A percentile compares a stretch with the other conserved stretches of the same genome.
Evolutionary conservation across 2,113 vertebrate genomes (phyloP).

Genomic region (Rana temporaria): DNA sequence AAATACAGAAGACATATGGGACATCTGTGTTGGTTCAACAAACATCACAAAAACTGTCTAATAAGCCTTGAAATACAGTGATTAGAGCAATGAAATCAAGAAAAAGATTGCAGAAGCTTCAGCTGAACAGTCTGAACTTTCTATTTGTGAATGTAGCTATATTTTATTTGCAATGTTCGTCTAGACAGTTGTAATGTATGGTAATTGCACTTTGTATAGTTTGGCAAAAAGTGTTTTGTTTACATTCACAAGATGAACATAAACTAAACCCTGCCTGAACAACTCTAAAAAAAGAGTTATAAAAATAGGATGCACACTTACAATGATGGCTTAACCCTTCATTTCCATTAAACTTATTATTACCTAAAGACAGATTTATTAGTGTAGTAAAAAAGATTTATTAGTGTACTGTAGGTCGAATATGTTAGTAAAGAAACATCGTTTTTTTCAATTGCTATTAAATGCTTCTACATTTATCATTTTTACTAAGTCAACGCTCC

Average conservation of each 20-base stretch:
- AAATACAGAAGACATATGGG: conserved; percentile 65
- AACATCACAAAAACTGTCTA: conserved; percentile 72
- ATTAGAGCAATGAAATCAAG: conserved; percentile 62
- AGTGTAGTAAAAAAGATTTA: too few relatives aligned
- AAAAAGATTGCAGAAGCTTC: conserved; percentile 62
- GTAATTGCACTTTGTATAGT: background rate
- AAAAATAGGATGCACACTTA: too few relatives aligned
- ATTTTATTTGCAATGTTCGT: conserved; percentile 15
- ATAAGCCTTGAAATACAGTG: conserved; percentile 67
- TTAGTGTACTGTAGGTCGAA: too few relatives aligned
- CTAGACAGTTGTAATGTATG: conserved; percentile 35
- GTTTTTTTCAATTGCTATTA: too few relatives aligned
- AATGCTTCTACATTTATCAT: too few relatives aligned
- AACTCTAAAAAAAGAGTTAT: too few relatives aligned
- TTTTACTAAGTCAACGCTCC: too few relatives aligned
- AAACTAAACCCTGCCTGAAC: too few relatives aligned
- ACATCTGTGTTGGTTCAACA: conserved; percentile 68
- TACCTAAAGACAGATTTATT: too few relatives aligned
- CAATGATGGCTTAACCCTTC: too few relatives aligned
- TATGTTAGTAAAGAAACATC: too few relatives aligned
- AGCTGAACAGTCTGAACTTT: conserved; percentile 53
- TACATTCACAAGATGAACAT: background rate
- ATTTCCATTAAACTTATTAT: too few relatives aligned
- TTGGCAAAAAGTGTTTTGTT: conserved; percentile 20
- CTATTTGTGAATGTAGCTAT: background rate